A percentile compares a stretch with the other conserved stretches of the same genome.
Conservation (phyloP, 2,797 vertebrate genomes). For the Pagetopsis macropterus region DNA sequence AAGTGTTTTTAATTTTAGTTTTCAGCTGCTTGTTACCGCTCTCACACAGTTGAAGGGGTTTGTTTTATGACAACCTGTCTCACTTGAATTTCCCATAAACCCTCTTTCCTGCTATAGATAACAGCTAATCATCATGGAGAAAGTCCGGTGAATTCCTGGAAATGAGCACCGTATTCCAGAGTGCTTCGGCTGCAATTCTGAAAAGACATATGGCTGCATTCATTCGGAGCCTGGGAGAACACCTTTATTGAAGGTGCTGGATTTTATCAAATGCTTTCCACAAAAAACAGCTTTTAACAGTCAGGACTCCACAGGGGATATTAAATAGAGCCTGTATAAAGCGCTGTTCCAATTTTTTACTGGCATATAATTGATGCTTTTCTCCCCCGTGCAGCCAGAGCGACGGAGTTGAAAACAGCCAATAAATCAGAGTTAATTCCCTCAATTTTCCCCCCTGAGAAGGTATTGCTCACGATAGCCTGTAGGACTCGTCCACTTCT, state of each 20-base stretch:
- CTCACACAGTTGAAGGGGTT: slow-evolving; percentile 20
- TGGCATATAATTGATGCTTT: slow-evolving; percentile 50
- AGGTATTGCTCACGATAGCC: slow-evolving; percentile 30
- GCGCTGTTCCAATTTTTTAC: slow-evolving; percentile 40
- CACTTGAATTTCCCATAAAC: slow-evolving; percentile 51
- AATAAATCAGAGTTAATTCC: slow-evolving; percentile 57
- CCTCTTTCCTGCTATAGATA: slow-evolving; percentile 62
- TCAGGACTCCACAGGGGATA: slow-evolving; percentile 19
- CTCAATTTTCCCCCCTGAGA: slow-evolving; percentile 16
- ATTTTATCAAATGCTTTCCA: slow-evolving; percentile 48
- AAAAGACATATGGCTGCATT: slow-evolving; percentile 37
- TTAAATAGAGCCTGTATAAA: slow-evolving; percentile 42
- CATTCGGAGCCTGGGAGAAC: slow-evolving; percentile 11
- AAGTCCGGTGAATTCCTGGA: slow-evolving; percentile 59
- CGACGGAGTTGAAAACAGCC: slow-evolving; percentile 46
- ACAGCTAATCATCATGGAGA: slow-evolving; percentile 60
- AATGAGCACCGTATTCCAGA: slow-evolving; percentile 38
- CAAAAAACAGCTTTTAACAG: slow-evolving; percentile 29
- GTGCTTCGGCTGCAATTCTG: slow-evolving; percentile 9
- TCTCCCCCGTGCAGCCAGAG: slow-evolving; percentile 15
- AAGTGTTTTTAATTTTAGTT: not conserved
- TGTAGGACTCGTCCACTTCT: slow-evolving; percentile 42
- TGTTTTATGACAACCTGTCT: slow-evolving; percentile 35
- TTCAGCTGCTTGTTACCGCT: slow-evolving; percentile 23
- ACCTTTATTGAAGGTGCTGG: slow-evolving; percentile 38